phyloP scores from a whole-genome alignment of 1,140 invertebrate genomes.

The Zaprionus inermis region DNA sequence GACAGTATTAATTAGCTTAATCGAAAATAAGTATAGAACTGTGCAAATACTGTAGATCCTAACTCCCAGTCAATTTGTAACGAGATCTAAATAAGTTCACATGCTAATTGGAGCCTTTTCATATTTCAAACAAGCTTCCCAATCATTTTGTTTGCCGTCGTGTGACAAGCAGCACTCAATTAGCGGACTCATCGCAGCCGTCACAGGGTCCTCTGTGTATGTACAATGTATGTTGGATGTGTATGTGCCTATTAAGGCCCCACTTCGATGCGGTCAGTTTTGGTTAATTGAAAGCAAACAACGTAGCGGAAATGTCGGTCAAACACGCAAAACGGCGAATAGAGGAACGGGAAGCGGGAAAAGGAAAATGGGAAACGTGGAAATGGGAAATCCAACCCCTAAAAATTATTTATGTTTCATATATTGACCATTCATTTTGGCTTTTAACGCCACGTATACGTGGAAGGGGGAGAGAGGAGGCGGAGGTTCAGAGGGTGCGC shows the following conservation, averaged over 20 bases:
- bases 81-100: slow-evolving; percentile 2
- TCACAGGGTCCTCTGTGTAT: background rate
- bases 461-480: background rate
- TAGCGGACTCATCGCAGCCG: slow-evolving; percentile 45
- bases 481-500: slow-evolving; percentile 50
- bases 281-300: slow-evolving; percentile 81
- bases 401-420: slow-evolving; percentile 79
- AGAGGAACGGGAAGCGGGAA: background rate
- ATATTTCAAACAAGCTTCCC: slow-evolving; percentile 21
- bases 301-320: slow-evolving; percentile 68
- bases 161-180: slow-evolving; percentile 58
- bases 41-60: background rate
- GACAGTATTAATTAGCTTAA: background rate
- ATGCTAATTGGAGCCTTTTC: slow-evolving; percentile 5
- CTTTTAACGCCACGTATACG: slow-evolving; percentile 54
- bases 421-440: slow-evolving; percentile 81
- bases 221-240: background rate
- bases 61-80: background rate
- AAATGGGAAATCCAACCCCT: slow-evolving; percentile 63
- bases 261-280: slow-evolving; percentile 58
- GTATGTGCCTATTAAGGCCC: background rate
- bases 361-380: slow-evolving; percentile 26
- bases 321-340: slow-evolving; percentile 60
- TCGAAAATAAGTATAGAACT: background rate
- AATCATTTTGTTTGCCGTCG: slow-evolving; percentile 58